Percentiles rank a stretch among this genome's conserved stretches.
phyloP scores from a whole-genome alignment of 2,113 vertebrate genomes.

The Macrotis lagotis region DNA sequence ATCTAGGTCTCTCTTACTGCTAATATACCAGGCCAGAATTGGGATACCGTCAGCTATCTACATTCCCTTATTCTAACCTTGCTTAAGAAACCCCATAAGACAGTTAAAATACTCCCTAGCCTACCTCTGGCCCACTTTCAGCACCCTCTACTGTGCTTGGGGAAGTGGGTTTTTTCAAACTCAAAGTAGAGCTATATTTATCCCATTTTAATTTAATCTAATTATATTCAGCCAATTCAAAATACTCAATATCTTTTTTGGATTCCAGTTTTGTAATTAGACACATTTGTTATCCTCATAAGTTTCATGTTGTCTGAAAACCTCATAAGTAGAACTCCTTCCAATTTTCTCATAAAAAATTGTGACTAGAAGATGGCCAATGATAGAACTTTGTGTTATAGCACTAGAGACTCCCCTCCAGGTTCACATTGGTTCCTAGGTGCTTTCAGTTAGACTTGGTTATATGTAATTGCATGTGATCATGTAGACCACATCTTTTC shows the following conservation, averaged over 20 bases:
- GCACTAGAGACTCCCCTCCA: neutral
- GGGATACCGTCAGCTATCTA: neutral
- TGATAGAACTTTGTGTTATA: neutral
- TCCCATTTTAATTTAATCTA: neutral
- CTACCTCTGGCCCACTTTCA: neutral
- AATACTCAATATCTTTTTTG: neutral
- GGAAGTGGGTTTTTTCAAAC: neutral
- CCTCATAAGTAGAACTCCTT: neutral
- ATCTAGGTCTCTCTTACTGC: neutral
- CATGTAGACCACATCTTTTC: neutral
- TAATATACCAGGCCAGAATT: neutral
- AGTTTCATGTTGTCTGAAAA: neutral
- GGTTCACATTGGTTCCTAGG: neutral
- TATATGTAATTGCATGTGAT: neutral
- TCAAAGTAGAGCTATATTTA: neutral
- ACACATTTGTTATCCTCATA: neutral
- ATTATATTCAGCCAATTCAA: neutral
- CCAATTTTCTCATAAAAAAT: neutral
- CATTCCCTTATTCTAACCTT: neutral
- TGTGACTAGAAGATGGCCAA: neutral
- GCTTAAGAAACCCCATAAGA: neutral
- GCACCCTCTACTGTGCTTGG: neutral
- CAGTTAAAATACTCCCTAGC: neutral
- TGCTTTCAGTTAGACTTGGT: neutral
- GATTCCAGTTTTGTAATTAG: neutral